These are phyloP conservation scores for Cecropterus lyciades DNA, from an alignment of 1,140 invertebrate species.

Conservation along the genomic window DNA sequence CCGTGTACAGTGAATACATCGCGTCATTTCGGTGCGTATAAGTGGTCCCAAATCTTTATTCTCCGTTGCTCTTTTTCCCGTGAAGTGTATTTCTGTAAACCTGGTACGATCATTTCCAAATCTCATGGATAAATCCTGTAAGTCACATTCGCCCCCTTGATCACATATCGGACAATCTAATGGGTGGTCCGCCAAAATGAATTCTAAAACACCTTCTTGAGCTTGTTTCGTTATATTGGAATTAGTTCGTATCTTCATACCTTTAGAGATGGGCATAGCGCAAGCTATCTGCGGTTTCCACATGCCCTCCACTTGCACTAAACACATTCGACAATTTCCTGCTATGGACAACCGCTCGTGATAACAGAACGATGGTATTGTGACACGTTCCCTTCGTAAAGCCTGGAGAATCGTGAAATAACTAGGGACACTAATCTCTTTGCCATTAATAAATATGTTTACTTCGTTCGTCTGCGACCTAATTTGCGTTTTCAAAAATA, in stretches of 20 bases:
- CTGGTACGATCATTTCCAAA: slow-evolving; percentile 98
- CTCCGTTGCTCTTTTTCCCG: slow-evolving; percentile 94
- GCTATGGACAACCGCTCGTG: slow-evolving; percentile 92
- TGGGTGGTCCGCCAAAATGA: slow-evolving; percentile 98
- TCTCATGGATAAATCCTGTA: slow-evolving; percentile 98
- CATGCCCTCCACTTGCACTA: slow-evolving; percentile 90
- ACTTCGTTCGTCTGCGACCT: slow-evolving; percentile 39
- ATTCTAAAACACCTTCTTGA: slow-evolving; percentile 99
- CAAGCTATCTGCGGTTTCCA: slow-evolving; percentile 92
- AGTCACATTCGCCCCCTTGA: slow-evolving; percentile 99
- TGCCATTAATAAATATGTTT: slow-evolving; percentile 68
- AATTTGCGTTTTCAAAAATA: slow-evolving; percentile 35
- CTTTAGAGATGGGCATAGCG: slow-evolving; percentile 91
- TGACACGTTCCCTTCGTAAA: slow-evolving; percentile 51
- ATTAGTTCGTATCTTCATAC: slow-evolving; percentile 90
- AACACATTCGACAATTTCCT: slow-evolving; percentile 92
- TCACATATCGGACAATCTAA: slow-evolving; percentile 99
- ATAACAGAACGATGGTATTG: slow-evolving; percentile 67
- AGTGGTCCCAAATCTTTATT: slow-evolving; percentile 92
- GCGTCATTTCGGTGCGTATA: slow-evolving; percentile 92
- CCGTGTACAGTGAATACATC: slow-evolving; percentile 93
- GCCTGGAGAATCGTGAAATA: slow-evolving; percentile 69
- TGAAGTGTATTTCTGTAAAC: slow-evolving; percentile 96
- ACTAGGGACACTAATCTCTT: slow-evolving; percentile 58
- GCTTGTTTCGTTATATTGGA: slow-evolving; percentile 87